Conservation (phyloP, 1,140 invertebrate genomes). For the Geopemphigus sp. region DNA sequence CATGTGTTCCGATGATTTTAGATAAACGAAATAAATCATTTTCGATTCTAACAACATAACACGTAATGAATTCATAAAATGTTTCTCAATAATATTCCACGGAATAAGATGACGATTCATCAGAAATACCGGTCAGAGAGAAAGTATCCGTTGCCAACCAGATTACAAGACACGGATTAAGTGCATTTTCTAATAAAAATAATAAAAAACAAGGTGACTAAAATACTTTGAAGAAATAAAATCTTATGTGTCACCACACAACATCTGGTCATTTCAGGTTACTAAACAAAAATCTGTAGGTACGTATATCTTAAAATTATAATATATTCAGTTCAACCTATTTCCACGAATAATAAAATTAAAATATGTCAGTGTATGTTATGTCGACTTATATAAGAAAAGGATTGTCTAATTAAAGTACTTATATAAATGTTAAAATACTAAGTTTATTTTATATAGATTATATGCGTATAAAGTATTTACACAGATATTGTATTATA, state of each 20-base stretch:
- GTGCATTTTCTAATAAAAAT: slow-evolving; percentile 35
- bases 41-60: background rate
- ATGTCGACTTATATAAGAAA: background rate
- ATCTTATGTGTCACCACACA: background rate
- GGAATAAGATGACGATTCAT: background rate
- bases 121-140: slow-evolving; percentile 15
- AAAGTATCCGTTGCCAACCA: background rate
- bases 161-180: slow-evolving; percentile 21
- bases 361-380: background rate
- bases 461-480: too few species aligned
- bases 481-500: too few species aligned
- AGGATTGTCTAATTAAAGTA: background rate
- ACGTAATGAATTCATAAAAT: background rate
- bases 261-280: slow-evolving; percentile 9
- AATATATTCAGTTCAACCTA: background rate
- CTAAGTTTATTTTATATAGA: too few species aligned
- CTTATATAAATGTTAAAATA: too few species aligned
- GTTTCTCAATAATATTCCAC: slow-evolving; percentile 5
- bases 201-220: slow-evolving; percentile 29
- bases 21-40: background rate
- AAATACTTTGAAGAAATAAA: slow-evolving; percentile 11
- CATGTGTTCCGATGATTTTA: background rate
- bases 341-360: background rate
- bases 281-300: slow-evolving; percentile 8
- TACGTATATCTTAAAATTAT: background rate